phyloP scores from a whole-genome alignment of 1,140 invertebrate genomes.

The Cheumatopsyche charites region DNA sequence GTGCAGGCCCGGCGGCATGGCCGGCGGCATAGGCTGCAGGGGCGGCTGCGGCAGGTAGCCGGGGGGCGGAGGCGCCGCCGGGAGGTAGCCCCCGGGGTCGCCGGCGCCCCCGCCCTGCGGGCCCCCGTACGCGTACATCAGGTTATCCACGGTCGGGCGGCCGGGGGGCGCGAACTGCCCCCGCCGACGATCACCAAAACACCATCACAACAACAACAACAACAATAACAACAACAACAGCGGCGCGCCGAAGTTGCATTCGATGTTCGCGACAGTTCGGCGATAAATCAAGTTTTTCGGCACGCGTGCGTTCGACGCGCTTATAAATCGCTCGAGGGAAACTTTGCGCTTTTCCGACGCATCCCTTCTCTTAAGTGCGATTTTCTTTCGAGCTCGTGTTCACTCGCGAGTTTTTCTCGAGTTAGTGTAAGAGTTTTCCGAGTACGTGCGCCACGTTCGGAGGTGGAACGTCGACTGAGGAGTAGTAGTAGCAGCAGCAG shows the following conservation, averaged over 20 bases:
- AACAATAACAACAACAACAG: neutral
- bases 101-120: constrained; percentile 4
- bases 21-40: constrained; percentile 36
- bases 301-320: constrained; percentile 44
- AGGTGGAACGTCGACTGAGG: constrained; percentile 16
- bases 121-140: constrained; percentile 46
- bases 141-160: constrained; percentile 45
- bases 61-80: constrained; percentile 38
- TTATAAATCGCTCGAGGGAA: constrained; percentile 28
- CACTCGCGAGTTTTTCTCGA: too few relatives aligned
- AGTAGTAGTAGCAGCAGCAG: neutral
- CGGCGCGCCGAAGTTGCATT: neutral
- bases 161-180: neutral
- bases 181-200: constrained; percentile 23
- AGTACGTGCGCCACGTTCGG: neutral
- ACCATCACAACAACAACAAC: constrained; percentile 5
- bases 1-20: constrained; percentile 41
- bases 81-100: constrained; percentile 36
- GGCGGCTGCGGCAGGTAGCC: constrained; percentile 45
- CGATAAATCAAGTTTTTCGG: constrained; percentile 41
- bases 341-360: neutral
- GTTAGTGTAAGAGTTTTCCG: too few relatives aligned
- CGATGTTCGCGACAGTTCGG: constrained; percentile 3
- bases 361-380: neutral
- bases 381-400: neutral